These are phyloP conservation scores for Hanleya hanleyi DNA, from an alignment of 2,888 invertebrate genomes.

Conservation along the genomic window DNA sequence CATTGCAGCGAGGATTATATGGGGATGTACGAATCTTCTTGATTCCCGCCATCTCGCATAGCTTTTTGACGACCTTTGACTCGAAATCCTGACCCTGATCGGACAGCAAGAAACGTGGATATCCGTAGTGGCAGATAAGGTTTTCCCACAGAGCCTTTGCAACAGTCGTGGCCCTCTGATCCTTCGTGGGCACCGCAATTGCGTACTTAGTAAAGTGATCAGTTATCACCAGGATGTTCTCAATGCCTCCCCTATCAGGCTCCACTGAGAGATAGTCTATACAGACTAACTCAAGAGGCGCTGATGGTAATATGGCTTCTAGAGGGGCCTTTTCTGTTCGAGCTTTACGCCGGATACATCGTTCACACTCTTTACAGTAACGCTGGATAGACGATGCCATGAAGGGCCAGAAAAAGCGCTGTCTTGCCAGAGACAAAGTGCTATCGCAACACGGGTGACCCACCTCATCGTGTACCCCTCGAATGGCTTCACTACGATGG, in stretches of 20 bases:
- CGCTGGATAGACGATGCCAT: not conserved
- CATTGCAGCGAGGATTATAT: not conserved
- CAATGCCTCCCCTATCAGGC: constrained; percentile 19
- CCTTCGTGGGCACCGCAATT: constrained; percentile 26
- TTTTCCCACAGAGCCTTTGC: constrained; percentile 32
- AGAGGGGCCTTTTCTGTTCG: not conserved
- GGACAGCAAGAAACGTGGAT: not conserved
- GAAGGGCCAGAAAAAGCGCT: constrained; percentile 5
- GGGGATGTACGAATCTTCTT: not conserved
- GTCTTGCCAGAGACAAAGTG: constrained; percentile 5
- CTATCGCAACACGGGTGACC: not conserved
- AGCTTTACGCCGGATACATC: constrained; percentile 1
- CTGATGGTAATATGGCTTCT: not conserved
- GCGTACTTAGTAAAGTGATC: constrained; percentile 36
- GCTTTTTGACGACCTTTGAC: not conserved
- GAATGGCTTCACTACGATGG: not conserved
- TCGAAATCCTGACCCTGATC: not conserved
- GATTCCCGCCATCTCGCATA: not conserved
- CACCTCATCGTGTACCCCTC: not conserved
- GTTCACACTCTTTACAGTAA: not conserved
- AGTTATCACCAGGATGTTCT: constrained; percentile 34
- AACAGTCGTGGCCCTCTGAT: constrained; percentile 29
- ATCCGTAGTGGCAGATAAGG: too few relatives aligned
- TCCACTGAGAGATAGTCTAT: constrained; percentile 19
- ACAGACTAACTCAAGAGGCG: not conserved